A percentile compares a stretch with the other conserved stretches of the same genome.
Conservation (phyloP, 2,888 invertebrate genomes). For the Dryadula phaetusa region DNA sequence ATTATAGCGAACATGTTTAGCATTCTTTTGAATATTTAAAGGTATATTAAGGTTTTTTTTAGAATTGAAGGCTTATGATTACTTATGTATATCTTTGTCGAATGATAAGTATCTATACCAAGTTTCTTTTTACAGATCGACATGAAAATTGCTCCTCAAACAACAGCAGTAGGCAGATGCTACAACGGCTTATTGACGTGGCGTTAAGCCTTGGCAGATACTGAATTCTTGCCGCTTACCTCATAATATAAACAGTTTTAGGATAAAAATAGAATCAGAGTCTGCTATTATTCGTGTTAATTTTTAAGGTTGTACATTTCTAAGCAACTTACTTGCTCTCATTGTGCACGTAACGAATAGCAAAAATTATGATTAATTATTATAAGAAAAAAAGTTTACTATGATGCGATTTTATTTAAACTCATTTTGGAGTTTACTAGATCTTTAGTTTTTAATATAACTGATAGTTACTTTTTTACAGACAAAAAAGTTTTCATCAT, state of each 20-base stretch:
- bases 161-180: background rate
- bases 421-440: background rate
- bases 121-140: background rate
- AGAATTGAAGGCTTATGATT: no score
- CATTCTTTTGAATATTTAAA: no score
- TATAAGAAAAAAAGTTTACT: background rate
- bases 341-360: background rate
- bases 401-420: background rate
- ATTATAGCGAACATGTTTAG: no score
- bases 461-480: no score
- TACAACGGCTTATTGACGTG: constrained; percentile 14
- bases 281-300: constrained; percentile 21
- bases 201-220: constrained; percentile 2
- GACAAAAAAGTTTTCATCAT: no score
- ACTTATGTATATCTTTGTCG: no score
- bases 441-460: background rate
- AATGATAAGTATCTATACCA: no score
- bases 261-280: constrained; percentile 28
- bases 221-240: constrained; percentile 12
- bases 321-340: background rate
- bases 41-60: no score
- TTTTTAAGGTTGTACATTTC: constrained; percentile 3
- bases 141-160: background rate
- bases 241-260: constrained; percentile 27
- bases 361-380: background rate